Conservation (phyloP, 2,888 invertebrate genomes). For the Latrodectus hesperus region DNA sequence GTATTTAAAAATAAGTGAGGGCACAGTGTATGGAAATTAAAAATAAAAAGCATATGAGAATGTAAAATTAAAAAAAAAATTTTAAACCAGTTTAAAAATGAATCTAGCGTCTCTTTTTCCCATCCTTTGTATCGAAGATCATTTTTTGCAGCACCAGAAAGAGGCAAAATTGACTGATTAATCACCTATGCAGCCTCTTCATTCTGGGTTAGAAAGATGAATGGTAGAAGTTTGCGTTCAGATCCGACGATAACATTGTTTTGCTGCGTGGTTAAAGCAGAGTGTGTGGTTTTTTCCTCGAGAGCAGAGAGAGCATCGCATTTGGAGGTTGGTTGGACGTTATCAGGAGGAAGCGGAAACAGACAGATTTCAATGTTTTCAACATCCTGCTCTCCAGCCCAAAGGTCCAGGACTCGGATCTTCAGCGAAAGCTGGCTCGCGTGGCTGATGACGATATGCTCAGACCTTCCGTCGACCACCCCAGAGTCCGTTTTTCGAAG, state of each 20-base stretch:
- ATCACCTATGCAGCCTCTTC: not conserved
- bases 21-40: no score
- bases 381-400: constrained; percentile 37
- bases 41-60: no score
- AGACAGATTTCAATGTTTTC: constrained; percentile 48
- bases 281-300: no score
- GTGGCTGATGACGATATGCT: constrained; percentile 15
- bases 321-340: constrained; percentile 7
- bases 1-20: no score
- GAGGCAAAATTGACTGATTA: not conserved
- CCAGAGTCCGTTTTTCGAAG: not conserved
- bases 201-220: not conserved
- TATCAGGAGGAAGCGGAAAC: constrained; percentile 61
- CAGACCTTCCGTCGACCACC: constrained; percentile 2
- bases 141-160: no score
- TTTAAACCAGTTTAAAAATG: no score
- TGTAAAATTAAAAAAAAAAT: no score
- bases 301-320: no score
- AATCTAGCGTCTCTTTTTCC: not conserved
- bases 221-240: not conserved
- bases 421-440: not conserved
- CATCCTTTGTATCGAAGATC: not conserved
- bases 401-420: constrained; percentile 15
- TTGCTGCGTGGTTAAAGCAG: no score
- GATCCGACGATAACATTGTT: not conserved